Evolutionary conservation across 2,113 vertebrate genomes (phyloP), one percentile per base, ranked within the genome.

Genomic region (Thamnaconus septentrionalis): DNA sequence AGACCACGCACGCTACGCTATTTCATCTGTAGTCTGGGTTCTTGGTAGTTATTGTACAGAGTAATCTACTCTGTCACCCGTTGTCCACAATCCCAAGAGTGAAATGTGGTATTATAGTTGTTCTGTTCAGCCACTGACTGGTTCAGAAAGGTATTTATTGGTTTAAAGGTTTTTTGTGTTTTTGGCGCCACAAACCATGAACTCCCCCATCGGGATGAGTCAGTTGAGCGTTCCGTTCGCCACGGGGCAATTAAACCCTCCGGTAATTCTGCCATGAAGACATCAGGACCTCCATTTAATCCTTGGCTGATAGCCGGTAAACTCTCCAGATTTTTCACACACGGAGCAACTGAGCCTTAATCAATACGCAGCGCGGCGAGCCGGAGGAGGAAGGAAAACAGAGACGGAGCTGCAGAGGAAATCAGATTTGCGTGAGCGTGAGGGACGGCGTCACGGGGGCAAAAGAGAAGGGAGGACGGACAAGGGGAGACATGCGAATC

Each of bases 241-340:
- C 43, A 57, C 9, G 53, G 52, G 64, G 39, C 68, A 74, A 75
- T 76, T 80, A 70, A 50, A 47, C 47, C 53, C 54, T 64, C 63
- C 62, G 5, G 40, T 31, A 10, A 52, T 69, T 51, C 71, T 69
- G 48, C 45, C 54, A 54, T 56, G 53, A 73, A n/a, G 51, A 63
- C 31, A 59, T 71, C 41, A 63, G 80, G 66, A 40, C 50, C 66
- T 66, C 12, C 62, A 56, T 39, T 60, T 64, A 64, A 67, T n/a
- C 50, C 61, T 64, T 59, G 55, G 77, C 77, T 54, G 69, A 77
- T 66, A 69, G 4, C 66, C 66, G 56, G 60, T 70, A 66, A 80
- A 81, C 65, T 56, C 18, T 31, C 47, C 4, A 41, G 53, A 71
- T 80, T 73, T 70, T 71, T 73, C 64, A 70, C 61, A 67, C 45